Conservation (phyloP, 2,113 vertebrate species). For the Hippolais icterina region DNA sequence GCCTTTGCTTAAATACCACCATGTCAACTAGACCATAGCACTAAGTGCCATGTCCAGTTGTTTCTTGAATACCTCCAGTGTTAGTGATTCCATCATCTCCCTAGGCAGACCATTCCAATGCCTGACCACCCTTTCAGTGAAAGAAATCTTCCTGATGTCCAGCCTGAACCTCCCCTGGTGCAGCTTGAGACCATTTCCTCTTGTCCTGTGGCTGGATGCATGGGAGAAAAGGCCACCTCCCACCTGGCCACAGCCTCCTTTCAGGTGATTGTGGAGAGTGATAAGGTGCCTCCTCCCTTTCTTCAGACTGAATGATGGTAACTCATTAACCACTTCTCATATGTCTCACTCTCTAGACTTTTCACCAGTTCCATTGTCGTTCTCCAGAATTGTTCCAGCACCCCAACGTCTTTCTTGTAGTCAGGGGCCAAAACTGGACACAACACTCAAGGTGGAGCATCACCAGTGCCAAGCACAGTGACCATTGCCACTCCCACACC, state of each 20-base stretch:
- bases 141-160: background rate
- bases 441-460: background rate
- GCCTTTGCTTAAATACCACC: background rate
- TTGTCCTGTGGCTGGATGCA: background rate
- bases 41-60: fast-evolving
- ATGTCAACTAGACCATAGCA: background rate
- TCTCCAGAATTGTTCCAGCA: background rate
- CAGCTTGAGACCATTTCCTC: background rate
- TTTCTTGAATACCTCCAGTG: background rate
- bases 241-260: background rate
- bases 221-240: fast-evolving
- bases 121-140: background rate
- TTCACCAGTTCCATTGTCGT: background rate
- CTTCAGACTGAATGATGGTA: background rate
- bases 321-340: background rate
- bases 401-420: background rate
- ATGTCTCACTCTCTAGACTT: background rate
- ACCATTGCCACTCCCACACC: background rate
- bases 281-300: background rate
- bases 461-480: background rate
- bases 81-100: background rate
- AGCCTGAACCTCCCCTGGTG: background rate
- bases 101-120: background rate
- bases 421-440: background rate
- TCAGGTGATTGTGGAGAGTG: background rate